These are phyloP conservation scores for Drosophila virilis DNA, from an alignment of 1,140 invertebrate species.

Conservation along the genomic window DNA sequence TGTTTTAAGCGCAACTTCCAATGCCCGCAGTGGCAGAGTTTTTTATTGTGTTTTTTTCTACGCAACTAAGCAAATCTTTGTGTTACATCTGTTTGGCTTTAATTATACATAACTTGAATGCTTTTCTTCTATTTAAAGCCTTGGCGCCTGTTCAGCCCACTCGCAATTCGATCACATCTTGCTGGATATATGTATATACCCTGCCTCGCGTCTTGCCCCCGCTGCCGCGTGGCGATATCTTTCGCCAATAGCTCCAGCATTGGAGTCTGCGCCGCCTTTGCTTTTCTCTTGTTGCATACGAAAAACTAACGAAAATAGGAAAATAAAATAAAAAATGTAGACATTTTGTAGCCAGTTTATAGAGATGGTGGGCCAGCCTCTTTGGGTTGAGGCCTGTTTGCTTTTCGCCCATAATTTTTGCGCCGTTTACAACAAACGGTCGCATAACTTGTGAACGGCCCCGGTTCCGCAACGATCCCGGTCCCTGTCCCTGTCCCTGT, in stretches of 20 bases:
- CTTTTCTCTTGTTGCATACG: constrained; percentile 32
- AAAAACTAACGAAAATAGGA: constrained; percentile 18
- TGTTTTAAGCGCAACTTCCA: no score
- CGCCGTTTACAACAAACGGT: constrained; percentile 77
- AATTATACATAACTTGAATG: constrained; percentile 15
- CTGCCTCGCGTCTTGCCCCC: background rate
- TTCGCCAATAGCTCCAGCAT: constrained; percentile 1
- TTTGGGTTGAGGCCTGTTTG: constrained; percentile 67
- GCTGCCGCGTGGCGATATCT: background rate
- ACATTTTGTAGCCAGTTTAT: constrained; percentile 80
- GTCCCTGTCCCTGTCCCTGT: constrained; percentile 35
- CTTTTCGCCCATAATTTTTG: constrained; percentile 77
- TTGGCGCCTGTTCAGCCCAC: constrained; percentile 29
- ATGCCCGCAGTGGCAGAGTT: background rate
- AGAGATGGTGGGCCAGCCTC: constrained; percentile 46
- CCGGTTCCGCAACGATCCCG: constrained; percentile 20
- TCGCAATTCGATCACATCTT: constrained; percentile 34
- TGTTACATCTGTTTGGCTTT: constrained; percentile 31
- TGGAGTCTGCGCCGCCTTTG: constrained; percentile 22
- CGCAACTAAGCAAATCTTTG: constrained; percentile 18
- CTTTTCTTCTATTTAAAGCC: background rate
- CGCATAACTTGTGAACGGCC: constrained; percentile 65
- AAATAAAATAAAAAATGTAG: constrained; percentile 55
- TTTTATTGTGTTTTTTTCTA: background rate
- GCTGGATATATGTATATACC: background rate